Percentiles rank a stretch among this genome's conserved stretches.
Evolutionary conservation across 1,140 invertebrate species (phyloP).

Genomic region (Drosophila trapezifrons): DNA sequence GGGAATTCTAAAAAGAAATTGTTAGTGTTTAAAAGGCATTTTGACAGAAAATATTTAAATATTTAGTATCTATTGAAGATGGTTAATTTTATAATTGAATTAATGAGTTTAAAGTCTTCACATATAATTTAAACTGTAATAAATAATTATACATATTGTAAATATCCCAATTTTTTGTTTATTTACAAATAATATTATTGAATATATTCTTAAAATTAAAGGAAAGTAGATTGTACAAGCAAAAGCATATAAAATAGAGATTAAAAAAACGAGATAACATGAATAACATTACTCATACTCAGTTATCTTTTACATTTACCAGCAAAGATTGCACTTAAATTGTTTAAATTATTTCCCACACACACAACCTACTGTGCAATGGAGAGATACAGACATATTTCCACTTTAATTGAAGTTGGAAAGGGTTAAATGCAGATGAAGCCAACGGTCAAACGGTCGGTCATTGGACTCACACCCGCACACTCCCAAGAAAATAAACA

Average conservation of each 20-base stretch:
- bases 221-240: background rate
- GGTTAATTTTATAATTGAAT: no score
- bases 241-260: background rate
- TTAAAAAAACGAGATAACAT: no score
- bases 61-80: background rate
- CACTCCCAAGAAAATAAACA: background rate
- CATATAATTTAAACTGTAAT: no score
- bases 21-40: conserved; percentile 17
- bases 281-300: background rate
- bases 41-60: background rate
- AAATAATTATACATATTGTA: no score
- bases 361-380: background rate
- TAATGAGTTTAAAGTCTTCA: no score
- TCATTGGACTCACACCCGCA: conserved; percentile 51
- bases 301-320: background rate
- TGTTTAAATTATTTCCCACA: conserved; percentile 11
- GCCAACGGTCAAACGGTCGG: conserved; percentile 58
- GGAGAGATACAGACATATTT: conserved; percentile 12
- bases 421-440: conserved; percentile 42
- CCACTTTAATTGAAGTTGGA: conserved; percentile 51
- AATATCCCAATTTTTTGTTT: no score
- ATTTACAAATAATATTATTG: background rate
- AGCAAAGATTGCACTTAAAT: background rate
- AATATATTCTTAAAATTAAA: background rate
- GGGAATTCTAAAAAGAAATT: background rate